Conservation (phyloP, 1,140 invertebrate species). For the Eumaeus atala region DNA sequence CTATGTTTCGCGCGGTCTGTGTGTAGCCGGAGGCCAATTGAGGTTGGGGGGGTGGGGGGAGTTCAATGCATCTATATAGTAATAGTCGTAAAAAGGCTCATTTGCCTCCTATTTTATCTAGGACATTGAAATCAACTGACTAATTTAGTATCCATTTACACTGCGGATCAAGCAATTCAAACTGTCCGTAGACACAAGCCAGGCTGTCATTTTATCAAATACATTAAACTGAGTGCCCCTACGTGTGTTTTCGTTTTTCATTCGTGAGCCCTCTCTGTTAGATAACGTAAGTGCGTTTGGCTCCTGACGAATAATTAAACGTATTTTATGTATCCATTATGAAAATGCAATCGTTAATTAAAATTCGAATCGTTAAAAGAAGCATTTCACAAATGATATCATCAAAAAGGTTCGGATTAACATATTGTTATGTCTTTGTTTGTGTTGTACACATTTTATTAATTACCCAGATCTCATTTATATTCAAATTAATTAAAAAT, state of each 20-base stretch:
- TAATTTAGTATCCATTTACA: neutral
- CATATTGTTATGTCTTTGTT: conserved; percentile 12
- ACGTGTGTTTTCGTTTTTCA: conserved; percentile 43
- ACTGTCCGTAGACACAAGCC: conserved; percentile 38
- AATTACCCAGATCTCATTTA: too few species aligned
- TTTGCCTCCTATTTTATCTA: conserved; percentile 5
- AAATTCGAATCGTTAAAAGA: conserved; percentile 40
- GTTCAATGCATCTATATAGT: too few species aligned
- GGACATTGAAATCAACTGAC: neutral
- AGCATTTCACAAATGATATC: conserved; percentile 27
- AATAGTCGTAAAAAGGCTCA: too few species aligned
- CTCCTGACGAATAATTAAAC: conserved; percentile 61
- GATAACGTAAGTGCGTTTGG: conserved; percentile 52
- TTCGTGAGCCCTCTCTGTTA: conserved; percentile 45
- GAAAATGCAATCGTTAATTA: conserved; percentile 50
- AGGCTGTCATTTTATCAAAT: conserved; percentile 69
- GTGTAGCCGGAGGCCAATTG: too few species aligned
- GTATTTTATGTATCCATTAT: conserved; percentile 46
- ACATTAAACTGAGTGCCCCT: conserved; percentile 63
- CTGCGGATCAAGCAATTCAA: conserved; percentile 65
- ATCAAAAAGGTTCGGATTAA: conserved; percentile 23
- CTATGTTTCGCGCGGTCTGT: too few species aligned
- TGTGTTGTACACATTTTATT: too few species aligned
- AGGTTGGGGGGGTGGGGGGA: too few species aligned
- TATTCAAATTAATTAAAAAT: too few species aligned